Evolutionary conservation across 2,113 vertebrate genomes (phyloP).

Genomic region (Isurus oxyrinchus): DNA sequence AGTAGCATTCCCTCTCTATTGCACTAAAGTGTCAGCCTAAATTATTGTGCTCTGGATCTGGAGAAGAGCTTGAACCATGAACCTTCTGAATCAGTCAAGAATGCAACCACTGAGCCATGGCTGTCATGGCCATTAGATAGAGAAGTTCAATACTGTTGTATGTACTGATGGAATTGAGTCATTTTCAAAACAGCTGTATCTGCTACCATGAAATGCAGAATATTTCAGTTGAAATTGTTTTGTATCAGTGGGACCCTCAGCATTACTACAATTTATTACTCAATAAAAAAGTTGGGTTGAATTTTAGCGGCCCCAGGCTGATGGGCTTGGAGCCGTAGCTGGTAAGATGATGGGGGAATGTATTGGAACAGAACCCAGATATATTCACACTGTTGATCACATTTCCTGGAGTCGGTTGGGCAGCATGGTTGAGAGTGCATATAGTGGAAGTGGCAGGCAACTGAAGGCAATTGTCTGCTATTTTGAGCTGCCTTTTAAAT

Average conservation of each 20-base stretch:
- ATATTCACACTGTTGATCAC: no score
- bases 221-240: neutral
- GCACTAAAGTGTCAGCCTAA: neutral
- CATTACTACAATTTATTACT: neutral
- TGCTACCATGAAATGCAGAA: neutral
- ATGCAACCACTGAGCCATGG: neutral
- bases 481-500: neutral
- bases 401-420: no score
- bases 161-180: neutral
- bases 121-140: neutral
- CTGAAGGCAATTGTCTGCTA: no score
- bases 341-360: no score
- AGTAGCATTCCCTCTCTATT: neutral
- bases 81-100: neutral
- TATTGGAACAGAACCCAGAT: no score
- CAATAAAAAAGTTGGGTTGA: neutral
- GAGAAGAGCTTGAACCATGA: neutral
- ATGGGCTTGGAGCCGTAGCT: no score
- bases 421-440: no score
- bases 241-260: neutral
- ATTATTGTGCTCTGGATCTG: neutral
- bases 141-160: neutral
- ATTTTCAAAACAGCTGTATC: neutral
- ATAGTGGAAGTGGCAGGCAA: no score
- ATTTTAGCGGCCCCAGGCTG: no score